Base-by-base conservation (phyloP, 2,797 vertebrate species). In the Danio kyathit region DNA sequence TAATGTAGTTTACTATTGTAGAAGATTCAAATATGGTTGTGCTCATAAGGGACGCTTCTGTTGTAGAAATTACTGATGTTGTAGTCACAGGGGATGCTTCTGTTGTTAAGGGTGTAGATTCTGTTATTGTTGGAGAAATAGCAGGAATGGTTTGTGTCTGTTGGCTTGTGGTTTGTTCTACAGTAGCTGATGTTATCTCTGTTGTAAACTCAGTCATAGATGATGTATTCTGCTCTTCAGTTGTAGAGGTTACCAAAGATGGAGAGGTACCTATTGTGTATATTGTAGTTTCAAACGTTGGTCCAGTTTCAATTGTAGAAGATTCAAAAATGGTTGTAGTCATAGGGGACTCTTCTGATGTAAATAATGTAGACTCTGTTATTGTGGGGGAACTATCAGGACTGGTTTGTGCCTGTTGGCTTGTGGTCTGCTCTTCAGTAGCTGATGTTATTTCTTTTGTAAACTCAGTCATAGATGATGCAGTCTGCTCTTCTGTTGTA, bases 321-420 rank as follows among this genome's bases (percentile, higher is more conserved):
- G 17, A n/a, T 10, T 43, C 54, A 1, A 44, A 16, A 76, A 16
- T 7, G 16, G 10, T 63, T 0, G 8, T 51, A 9, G 4, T 21
- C 10, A 6, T 9, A 1, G n/a, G 8, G 16, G 69, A 40, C 17
- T 19, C 16, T 16, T 10, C 13, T 14, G 44, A n/a, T 29, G 19
- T 57, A 61, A 73, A 73, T 43, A 48, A 9, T 67, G 52, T 48
- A 9, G 11, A 11, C n/a, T n/a, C n/a, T n/a, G n/a, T n/a, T n/a
- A n/a, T n/a, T n/a, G n/a, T n/a, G 6, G 19, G 11, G 7, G 41
- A 29, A 8, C 0, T 10, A 6, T 11, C 4, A 21, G 43, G 7
- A 59, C 7, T 16, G 5, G 17, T 16, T 71, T 46, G 17, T 74
- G 11, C 63, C 12, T 38, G 43, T 7, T 16, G n/a, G 17, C 16